Percentiles rank a stretch among this genome's conserved stretches.
Conservation (phyloP, 2,888 invertebrate genomes). For the Electrophaes corylata region DNA sequence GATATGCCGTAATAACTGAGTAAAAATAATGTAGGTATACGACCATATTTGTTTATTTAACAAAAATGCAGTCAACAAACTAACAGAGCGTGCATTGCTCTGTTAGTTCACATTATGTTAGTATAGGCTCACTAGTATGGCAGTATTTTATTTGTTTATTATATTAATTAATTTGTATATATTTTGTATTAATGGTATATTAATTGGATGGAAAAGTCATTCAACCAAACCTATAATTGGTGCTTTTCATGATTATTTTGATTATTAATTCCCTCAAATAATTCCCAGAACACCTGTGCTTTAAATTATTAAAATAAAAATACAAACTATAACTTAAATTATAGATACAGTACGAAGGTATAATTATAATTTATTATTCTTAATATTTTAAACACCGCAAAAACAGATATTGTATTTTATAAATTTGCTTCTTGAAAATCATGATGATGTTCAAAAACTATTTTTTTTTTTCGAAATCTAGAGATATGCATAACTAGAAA, state of each 20-base stretch:
- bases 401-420: background rate
- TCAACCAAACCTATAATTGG: background rate
- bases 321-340: constrained; percentile 10
- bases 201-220: too few species aligned
- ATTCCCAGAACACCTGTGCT: constrained; percentile 8
- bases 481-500: constrained; percentile 82
- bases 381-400: constrained; percentile 20
- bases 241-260: background rate
- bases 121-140: too few species aligned
- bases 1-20: too few species aligned
- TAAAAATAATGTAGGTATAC: too few species aligned
- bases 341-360: constrained; percentile 24
- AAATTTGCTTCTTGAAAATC: background rate
- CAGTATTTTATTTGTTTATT: too few species aligned
- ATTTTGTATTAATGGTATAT: too few species aligned
- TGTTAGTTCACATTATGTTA: too few species aligned
- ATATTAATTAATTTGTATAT: too few species aligned
- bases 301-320: constrained; percentile 10
- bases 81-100: too few species aligned
- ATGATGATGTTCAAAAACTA: constrained; percentile 45
- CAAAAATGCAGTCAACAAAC: too few species aligned
- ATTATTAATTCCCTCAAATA: background rate
- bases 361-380: constrained; percentile 16
- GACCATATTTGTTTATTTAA: too few species aligned
- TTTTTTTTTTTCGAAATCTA: constrained; percentile 69